Conservation (phyloP, 2,888 invertebrate species). For the Conistra vaccinii region DNA sequence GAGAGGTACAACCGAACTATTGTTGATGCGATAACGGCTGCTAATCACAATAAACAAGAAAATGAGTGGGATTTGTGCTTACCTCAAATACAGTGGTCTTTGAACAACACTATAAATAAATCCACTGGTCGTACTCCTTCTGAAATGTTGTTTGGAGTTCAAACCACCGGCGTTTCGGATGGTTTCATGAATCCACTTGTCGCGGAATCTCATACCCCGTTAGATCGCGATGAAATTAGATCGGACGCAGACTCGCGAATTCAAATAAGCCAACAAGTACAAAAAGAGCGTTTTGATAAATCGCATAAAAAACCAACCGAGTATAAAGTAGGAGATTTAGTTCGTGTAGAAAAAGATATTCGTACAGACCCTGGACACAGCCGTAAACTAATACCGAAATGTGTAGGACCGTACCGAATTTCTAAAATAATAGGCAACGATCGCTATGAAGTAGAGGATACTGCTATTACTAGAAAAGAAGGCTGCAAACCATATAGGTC, state of each 20-base stretch:
- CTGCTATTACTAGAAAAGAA: conserved; percentile 3
- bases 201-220: conserved; percentile 3
- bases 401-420: no score
- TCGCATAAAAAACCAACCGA: conserved; percentile 17
- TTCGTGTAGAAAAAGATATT: no score
- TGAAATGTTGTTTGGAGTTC: conserved; percentile 9
- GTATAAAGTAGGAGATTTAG: background rate
- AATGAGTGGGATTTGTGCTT: conserved; percentile 1
- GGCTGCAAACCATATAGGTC: conserved; percentile 1
- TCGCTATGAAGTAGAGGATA: conserved; percentile 11
- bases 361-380: no score
- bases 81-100: conserved; percentile 5
- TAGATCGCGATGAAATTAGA: conserved; percentile 13
- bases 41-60: conserved; percentile 1
- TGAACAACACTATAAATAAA: conserved; percentile 3
- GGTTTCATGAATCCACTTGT: conserved; percentile 8
- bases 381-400: no score
- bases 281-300: conserved; percentile 18
- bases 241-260: background rate
- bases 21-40: no score
- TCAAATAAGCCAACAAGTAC: conserved; percentile 1
- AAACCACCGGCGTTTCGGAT: background rate
- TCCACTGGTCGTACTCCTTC: background rate
- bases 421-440: background rate
- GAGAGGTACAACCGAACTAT: no score